Conservation (phyloP, 2,797 vertebrate species). For the Percopsis omiscomaycus region DNA sequence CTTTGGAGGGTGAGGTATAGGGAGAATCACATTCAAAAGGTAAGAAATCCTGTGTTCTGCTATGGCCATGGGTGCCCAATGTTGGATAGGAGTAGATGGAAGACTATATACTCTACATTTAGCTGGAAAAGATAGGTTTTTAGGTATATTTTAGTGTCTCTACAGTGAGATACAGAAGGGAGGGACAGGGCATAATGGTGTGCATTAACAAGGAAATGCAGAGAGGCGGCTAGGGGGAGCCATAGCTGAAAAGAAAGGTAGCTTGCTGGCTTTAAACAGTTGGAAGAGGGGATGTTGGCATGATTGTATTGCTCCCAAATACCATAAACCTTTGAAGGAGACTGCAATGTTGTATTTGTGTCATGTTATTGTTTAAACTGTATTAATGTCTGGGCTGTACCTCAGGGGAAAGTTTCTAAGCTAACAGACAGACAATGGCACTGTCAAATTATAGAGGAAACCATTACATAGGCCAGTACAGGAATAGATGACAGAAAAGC, state of each 20-base stretch:
- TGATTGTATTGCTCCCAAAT: conserved; percentile 49
- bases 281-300: conserved; percentile 17
- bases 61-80: conserved; percentile 36
- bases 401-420: conserved; percentile 39
- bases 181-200: conserved; percentile 63
- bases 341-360: conserved; percentile 37
- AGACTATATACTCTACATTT: conserved; percentile 38
- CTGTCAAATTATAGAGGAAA: conserved; percentile 49
- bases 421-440: conserved; percentile 41
- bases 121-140: conserved; percentile 41
- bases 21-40: conserved; percentile 60
- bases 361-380: conserved; percentile 35
- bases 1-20: conserved; percentile 55
- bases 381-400: conserved; percentile 25
- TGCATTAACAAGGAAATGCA: conserved; percentile 75
- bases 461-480: conserved; percentile 9
- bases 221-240: conserved; percentile 80
- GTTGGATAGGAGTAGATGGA: conserved; percentile 36
- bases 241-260: conserved; percentile 58
- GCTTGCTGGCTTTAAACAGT: conserved; percentile 36
- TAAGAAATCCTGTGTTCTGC: conserved; percentile 67
- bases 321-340: conserved; percentile 35
- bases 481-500: background rate
- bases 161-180: conserved; percentile 44
- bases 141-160: conserved; percentile 54